Conservation (phyloP, 2,113 vertebrate species). For the Theropithecus gelada region DNA sequence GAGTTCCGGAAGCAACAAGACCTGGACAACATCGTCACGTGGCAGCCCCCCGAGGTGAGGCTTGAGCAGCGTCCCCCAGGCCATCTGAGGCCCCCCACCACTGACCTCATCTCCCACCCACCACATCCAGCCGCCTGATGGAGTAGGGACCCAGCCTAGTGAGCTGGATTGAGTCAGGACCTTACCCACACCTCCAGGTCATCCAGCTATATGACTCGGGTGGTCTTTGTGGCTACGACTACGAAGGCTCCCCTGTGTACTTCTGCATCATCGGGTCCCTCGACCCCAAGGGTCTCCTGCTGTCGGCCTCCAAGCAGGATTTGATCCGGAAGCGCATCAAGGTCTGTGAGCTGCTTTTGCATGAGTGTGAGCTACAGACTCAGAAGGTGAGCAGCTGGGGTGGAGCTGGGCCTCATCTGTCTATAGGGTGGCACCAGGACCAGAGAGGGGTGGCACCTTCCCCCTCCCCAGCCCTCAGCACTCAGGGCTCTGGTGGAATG, state of each 20-base stretch:
- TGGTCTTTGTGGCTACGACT: conserved; percentile 91
- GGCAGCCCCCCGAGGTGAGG: conserved; percentile 92
- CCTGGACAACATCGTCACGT: conserved; percentile 87
- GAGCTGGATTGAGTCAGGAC: rapidly evolving
- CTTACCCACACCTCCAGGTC: conserved; percentile 82
- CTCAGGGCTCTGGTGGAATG: neutral
- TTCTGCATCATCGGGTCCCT: conserved; percentile 92
- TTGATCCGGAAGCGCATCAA: conserved; percentile 93
- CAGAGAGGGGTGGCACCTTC: too few species aligned
- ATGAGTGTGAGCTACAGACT: conserved; percentile 87
- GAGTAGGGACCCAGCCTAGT: neutral
- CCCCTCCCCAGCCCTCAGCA: too few species aligned
- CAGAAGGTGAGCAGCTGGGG: conserved; percentile 81
- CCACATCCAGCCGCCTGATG: neutral
- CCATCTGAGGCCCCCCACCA: rapidly evolving
- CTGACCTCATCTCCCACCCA: too few species aligned
- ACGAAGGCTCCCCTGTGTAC: conserved; percentile 92
- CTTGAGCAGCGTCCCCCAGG: rapidly evolving
- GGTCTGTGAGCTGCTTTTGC: conserved; percentile 89
- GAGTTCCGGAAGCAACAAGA: conserved; percentile 92
- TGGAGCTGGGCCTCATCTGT: rapidly evolving
- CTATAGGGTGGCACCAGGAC: neutral
- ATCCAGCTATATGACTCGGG: conserved; percentile 92
- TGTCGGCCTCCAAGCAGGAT: conserved; percentile 94
- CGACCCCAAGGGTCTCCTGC: conserved; percentile 93